A percentile compares a stretch with the other conserved stretches of the same genome.
Evolutionary conservation across 2,888 invertebrate genomes (phyloP).

Genomic region (Galerucella pusilla): DNA sequence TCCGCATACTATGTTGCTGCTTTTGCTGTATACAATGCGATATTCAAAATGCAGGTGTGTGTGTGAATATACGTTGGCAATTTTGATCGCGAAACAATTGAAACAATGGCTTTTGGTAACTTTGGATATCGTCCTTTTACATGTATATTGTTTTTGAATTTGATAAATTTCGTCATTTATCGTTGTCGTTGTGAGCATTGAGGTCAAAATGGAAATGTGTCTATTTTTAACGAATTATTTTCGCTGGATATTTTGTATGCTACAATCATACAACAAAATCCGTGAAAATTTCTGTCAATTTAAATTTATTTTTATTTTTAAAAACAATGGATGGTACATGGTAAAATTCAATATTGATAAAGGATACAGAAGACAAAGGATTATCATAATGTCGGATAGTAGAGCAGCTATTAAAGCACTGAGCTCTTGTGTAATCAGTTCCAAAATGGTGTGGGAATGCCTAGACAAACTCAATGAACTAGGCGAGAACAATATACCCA

Average conservation of each 20-base stretch:
- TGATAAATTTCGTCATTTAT: not conserved
- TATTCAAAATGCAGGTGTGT: conserved; percentile 5
- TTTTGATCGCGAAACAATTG: not conserved
- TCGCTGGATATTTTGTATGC: not conserved
- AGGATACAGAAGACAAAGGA: too few relatives aligned
- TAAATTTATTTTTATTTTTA: too few relatives aligned
- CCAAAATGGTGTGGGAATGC: too few relatives aligned
- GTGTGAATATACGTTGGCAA: not conserved
- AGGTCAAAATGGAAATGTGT: not conserved
- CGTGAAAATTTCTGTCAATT: not conserved
- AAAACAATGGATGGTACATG: too few relatives aligned
- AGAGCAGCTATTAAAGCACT: too few relatives aligned
- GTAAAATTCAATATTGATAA: too few relatives aligned
- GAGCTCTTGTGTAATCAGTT: too few relatives aligned
- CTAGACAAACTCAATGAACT: too few relatives aligned
- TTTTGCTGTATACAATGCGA: not conserved
- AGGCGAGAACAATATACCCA: too few relatives aligned
- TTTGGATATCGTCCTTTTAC: not conserved
- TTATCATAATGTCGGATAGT: too few relatives aligned
- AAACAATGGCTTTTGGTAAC: not conserved
- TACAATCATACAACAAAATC: not conserved
- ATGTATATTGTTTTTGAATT: conserved; percentile 1
- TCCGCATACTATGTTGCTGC: not conserved
- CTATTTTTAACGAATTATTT: not conserved
- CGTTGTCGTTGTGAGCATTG: not conserved